Evolutionary conservation across 2,888 invertebrate species (phyloP).

Genomic region (Cryptus viduatorius): DNA sequence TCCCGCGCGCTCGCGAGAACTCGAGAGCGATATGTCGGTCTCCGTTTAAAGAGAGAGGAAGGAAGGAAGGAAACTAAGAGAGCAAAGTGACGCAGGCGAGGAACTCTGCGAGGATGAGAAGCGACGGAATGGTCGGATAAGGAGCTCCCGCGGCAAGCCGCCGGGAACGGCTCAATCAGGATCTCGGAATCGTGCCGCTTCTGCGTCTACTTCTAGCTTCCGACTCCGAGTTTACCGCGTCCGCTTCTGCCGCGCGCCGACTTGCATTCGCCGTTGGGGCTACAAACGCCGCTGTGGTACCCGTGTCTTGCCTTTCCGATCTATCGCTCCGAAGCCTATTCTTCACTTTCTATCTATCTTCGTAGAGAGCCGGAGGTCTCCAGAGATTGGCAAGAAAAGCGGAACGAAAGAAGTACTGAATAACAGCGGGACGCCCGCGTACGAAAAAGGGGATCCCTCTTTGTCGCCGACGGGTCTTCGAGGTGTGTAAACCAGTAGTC

Average conservation of each 20-base stretch:
- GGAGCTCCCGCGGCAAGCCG: constrained; percentile 65
- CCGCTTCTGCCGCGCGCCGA: constrained; percentile 12
- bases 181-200: constrained; percentile 68
- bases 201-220: constrained; percentile 61
- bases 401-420: constrained; percentile 17
- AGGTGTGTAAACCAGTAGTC: constrained; percentile 50
- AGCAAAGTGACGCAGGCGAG: constrained; percentile 14
- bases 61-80: background rate
- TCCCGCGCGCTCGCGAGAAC: constrained; percentile 30
- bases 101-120: constrained; percentile 53
- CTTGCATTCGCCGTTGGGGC: constrained; percentile 23
- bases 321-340: constrained; percentile 24
- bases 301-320: constrained; percentile 26
- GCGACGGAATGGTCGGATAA: constrained; percentile 67
- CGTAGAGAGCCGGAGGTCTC: background rate
- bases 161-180: constrained; percentile 69
- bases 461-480: constrained; percentile 53
- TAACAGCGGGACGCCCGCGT: constrained; percentile 5
- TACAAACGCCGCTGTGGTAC: constrained; percentile 28
- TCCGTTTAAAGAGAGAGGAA: constrained; percentile 3
- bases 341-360: constrained; percentile 33
- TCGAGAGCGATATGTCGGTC: constrained; percentile 15
- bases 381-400: constrained; percentile 56
- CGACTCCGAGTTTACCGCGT: constrained; percentile 48
- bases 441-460: constrained; percentile 16